These are phyloP conservation scores for Dendrolimus houi DNA, from an alignment of 2,888 invertebrate genomes.

Conservation along the genomic window DNA sequence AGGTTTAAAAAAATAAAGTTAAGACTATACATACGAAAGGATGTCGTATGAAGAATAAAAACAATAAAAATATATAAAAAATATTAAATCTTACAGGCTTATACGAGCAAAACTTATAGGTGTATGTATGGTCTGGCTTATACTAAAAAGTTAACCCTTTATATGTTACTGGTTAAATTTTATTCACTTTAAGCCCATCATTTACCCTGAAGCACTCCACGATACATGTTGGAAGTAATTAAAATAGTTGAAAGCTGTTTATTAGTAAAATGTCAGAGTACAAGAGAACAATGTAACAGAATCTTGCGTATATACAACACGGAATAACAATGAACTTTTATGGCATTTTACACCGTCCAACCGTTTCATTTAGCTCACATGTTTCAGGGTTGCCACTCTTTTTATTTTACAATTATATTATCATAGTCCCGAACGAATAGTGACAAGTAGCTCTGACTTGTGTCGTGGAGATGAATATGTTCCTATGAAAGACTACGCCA, in stretches of 20 bases:
- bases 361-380: not conserved
- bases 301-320: not conserved
- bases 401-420: not conserved
- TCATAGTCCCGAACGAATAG: no score
- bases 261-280: not conserved
- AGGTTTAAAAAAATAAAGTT: no score
- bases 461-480: not conserved
- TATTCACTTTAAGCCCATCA: no score
- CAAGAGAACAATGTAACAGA: not conserved
- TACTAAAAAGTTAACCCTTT: no score
- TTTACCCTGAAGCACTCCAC: no score
- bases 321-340: not conserved
- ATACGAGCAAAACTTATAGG: no score
- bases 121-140: no score
- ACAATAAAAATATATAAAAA: no score
- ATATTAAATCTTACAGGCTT: no score
- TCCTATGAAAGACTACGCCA: not conserved
- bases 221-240: not conserved
- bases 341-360: not conserved
- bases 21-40: no score
- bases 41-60: no score
- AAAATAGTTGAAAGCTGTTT: not conserved
- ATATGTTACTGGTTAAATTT: no score
- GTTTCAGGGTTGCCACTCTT: not conserved
- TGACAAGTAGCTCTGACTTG: not conserved